Evolutionary conservation across 2,888 invertebrate genomes (phyloP), one percentile per base, ranked within the genome.

Genomic region (Andrena bicolor): DNA sequence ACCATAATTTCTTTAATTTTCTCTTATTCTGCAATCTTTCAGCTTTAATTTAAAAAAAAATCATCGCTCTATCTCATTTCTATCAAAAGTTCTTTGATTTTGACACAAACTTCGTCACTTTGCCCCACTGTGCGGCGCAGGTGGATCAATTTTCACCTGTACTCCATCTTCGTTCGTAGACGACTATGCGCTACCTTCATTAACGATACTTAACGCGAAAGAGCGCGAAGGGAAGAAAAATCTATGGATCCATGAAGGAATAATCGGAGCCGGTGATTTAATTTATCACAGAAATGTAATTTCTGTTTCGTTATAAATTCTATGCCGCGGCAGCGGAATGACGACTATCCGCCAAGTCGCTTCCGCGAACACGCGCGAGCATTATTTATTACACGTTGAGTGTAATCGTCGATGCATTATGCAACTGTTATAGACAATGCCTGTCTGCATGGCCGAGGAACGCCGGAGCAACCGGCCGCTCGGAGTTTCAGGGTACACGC

Each of bases 401-500:
- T 32, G 32, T 23, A 20, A 63, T 20, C 20, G 13, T 23, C 8
- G 41, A 63, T 13, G 41, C 23, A 41, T 32, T 64, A 64, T 26
- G 32, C n/a, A 65, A 49, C 16, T 32, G 26, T 7, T 10, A 32
- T 23, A 30, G 35, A 28, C 32, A 69, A 60, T 32, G 41, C 3
- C 7, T 32, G 41, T 2, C 7, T 26, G 48, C 56, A 76, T 61
- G 49, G 7, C 23, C 10, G 58, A 73, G 63, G 51, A 70, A 56
- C 66, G 63, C n/a, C 66, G 16, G 64, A 53, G 51, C 60, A 75
- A 74, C 65, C 26, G 28, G 56, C 49, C 26, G 49, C 51, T 61
- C 77, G 63, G 56, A 51, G 71, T 77, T 78, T 72, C 72, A 48
- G 53, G 60, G 76, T 69, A 65, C 72, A 82, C 76, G 70, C 72